Conservation (phyloP, 2,888 invertebrate species). For the Nomada fabriciana region DNA sequence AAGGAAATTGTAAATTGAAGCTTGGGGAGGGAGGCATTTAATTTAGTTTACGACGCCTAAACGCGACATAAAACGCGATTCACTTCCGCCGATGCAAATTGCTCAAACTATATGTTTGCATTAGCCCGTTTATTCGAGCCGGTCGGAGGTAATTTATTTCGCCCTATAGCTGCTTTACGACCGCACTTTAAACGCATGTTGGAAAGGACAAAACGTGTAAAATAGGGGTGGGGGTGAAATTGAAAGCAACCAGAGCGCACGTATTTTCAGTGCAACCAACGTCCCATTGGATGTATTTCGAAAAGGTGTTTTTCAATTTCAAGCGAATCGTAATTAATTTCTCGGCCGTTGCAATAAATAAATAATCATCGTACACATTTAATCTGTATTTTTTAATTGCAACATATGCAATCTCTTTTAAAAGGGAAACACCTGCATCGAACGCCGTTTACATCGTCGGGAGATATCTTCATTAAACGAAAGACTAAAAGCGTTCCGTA, state of each 20-base stretch:
- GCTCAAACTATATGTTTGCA: slow-evolving; percentile 8
- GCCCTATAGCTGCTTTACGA: slow-evolving; percentile 7
- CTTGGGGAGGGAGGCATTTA: neutral
- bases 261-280: too few relatives aligned
- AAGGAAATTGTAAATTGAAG: too few relatives aligned
- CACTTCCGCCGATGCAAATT: slow-evolving; percentile 9
- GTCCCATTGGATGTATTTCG: too few relatives aligned
- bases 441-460: neutral
- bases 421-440: too few relatives aligned
- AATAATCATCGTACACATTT: too few relatives aligned
- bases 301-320: too few relatives aligned
- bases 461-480: neutral
- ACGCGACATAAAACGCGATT: slow-evolving; percentile 1
- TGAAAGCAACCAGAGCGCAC: too few relatives aligned
- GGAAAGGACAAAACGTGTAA: neutral
- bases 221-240: neutral
- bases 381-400: too few relatives aligned
- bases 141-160: slow-evolving; percentile 12
- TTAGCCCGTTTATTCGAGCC: slow-evolving; percentile 8
- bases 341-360: too few relatives aligned
- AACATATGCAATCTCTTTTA: too few relatives aligned
- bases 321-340: too few relatives aligned
- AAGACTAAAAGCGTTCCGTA: neutral
- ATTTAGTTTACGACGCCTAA: slow-evolving; percentile 12
- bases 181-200: slow-evolving; percentile 3